Base-by-base conservation (phyloP, 2,113 vertebrate genomes). In the Pygoscelis adeliae region DNA sequence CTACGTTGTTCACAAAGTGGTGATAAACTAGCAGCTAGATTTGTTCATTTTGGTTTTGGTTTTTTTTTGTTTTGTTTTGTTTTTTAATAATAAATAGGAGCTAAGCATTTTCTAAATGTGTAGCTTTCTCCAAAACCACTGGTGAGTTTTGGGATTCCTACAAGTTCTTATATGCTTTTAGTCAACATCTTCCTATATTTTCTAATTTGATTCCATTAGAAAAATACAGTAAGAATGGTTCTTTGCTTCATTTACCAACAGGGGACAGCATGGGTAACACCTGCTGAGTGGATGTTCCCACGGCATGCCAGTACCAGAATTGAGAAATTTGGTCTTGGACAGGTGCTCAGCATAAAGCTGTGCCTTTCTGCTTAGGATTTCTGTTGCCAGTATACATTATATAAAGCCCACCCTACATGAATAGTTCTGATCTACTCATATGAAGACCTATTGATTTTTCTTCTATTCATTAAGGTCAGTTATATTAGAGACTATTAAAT, bases 171-270 rank as follows among this genome's bases (percentile, higher is more conserved):
- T 22, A 47, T 9, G 8, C 15, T 72, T 97, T 81, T 86, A 44
- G 26, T 86, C 6, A 65, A 55, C 5, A 32, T 59, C 29, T 55
- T 65, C 32, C 13, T 49, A 1, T 19, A 32, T 46, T 76, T 78
- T 92, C 7, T 26, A 40, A 70, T 53, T 67, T 63, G 5, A 46
- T 63, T 61, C 42, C 3, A 22, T 58, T 27, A 34, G 34, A 49
- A 49, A 53, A 38, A 2, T 12, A 11, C 5, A 15, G 3, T 36
- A 74, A 49, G 21, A 82, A 70, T 0, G 0, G 3, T 26, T 65
- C 10, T 53, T 46, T 58, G 9, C 5, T 36, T 44, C 21, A 70
- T 56, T 67, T 56, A 27, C 13, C 34, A 70, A 4, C 8, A 59
- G 15, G 21, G 30, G 17, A 62, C 5, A 83, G 8, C 5, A 52